Percentiles rank a stretch among this genome's conserved stretches.
phyloP scores from a whole-genome alignment of 2,113 vertebrate species.

The Eupsittula cactorum region DNA sequence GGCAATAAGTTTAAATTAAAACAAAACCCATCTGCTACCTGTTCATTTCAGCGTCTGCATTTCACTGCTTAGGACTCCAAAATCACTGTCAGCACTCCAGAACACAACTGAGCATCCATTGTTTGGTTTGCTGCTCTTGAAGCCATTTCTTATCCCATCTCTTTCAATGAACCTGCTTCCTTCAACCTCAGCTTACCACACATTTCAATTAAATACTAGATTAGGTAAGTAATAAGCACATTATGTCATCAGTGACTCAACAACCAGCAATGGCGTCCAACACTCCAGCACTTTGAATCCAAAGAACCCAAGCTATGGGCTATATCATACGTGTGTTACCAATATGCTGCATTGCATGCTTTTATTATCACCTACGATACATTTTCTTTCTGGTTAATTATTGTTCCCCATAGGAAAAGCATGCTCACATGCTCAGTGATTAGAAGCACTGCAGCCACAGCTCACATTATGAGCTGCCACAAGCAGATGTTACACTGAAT shows the following conservation, averaged over 20 bases:
- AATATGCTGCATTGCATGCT: neutral
- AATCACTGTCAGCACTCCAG: neutral
- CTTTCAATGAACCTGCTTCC: neutral
- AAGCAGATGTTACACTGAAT: neutral
- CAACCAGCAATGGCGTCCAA: neutral
- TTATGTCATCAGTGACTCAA: neutral
- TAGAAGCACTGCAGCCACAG: neutral
- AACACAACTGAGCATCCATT: neutral
- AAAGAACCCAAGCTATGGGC: neutral
- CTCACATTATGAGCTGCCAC: neutral
- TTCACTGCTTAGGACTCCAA: neutral
- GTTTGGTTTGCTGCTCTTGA: neutral
- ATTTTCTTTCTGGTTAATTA: neutral
- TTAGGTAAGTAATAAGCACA: neutral
- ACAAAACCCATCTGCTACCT: neutral
- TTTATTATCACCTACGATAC: neutral
- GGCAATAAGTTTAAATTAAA: neutral
- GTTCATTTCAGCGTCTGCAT: neutral
- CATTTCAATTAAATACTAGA: neutral
- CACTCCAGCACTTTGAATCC: neutral
- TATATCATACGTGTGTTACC: neutral
- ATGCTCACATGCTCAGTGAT: neutral
- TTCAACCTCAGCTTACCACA: neutral
- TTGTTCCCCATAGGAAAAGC: neutral
- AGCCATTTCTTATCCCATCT: neutral